Evolutionary conservation across 2,113 vertebrate genomes (phyloP).

Genomic region (Spermophilus dauricus): DNA sequence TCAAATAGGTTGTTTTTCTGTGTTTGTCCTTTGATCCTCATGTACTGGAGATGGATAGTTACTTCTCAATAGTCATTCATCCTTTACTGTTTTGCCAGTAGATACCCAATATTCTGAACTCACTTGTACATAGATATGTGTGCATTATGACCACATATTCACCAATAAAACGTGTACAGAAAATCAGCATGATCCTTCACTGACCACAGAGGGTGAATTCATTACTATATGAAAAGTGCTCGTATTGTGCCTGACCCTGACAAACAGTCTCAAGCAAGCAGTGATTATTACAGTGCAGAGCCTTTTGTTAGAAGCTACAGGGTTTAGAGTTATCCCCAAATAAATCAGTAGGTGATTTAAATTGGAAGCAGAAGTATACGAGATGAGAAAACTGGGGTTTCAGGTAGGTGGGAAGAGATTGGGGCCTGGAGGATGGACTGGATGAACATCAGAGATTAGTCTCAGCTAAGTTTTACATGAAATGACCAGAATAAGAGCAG

Average conservation of each 20-base stretch:
- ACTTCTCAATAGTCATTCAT: background rate
- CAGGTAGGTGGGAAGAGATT: background rate
- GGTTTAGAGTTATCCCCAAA: background rate
- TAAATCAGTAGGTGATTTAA: background rate
- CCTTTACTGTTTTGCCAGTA: background rate
- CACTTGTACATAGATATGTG: background rate
- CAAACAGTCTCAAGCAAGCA: background rate
- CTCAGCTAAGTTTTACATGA: background rate
- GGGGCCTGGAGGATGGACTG: background rate
- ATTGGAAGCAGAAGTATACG: background rate
- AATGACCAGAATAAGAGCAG: background rate
- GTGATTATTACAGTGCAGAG: background rate
- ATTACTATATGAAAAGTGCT: background rate
- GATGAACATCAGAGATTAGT: no score
- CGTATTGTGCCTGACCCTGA: background rate
- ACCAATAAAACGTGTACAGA: background rate
- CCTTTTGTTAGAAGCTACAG: background rate
- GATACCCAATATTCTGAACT: background rate
- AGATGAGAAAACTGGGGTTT: background rate
- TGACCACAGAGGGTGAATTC: background rate
- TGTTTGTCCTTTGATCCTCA: background rate
- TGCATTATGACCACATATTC: background rate
- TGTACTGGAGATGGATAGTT: no score
- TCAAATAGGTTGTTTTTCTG: background rate
- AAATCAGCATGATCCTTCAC: background rate